Conservation (phyloP, 2,113 vertebrate genomes). For the Plestiodon gilberti region DNA sequence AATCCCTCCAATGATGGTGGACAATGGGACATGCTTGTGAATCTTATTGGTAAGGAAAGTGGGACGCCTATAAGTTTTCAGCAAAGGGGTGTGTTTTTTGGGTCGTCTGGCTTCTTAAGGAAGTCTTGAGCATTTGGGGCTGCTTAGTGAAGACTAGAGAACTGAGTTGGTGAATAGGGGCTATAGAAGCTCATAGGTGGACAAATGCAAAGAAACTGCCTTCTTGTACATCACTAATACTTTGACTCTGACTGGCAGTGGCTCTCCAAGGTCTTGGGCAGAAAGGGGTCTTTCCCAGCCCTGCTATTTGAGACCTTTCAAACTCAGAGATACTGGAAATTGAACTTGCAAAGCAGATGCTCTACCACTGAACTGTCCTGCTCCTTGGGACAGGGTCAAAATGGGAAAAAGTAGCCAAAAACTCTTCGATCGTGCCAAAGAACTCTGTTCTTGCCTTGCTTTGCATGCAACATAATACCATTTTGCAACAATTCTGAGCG, state of each 20-base stretch:
- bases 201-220: too few relatives aligned
- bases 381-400: not conserved
- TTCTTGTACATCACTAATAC: too few relatives aligned
- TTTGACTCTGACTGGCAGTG: not conserved
- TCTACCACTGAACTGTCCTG: not conserved
- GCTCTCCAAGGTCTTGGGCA: not conserved
- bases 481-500: not conserved
- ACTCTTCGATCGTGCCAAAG: not conserved
- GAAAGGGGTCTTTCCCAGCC: too few relatives aligned
- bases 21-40: conserved; percentile 99
- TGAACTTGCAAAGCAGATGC: too few relatives aligned
- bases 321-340: too few relatives aligned
- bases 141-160: not conserved
- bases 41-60: conserved; percentile 87
- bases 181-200: not conserved
- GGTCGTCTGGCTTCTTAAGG: not conserved
- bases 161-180: not conserved
- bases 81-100: not conserved
- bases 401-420: not conserved
- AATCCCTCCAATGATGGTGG: conserved; percentile 96
- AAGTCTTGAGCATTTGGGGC: not conserved
- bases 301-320: too few relatives aligned
- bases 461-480: not conserved
- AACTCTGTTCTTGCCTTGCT: not conserved
- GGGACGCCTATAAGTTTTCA: not conserved